A percentile compares a stretch with the other conserved stretches of the same genome.
Conservation (phyloP, 2,113 vertebrate genomes). For the Elephantulus edwardii region DNA sequence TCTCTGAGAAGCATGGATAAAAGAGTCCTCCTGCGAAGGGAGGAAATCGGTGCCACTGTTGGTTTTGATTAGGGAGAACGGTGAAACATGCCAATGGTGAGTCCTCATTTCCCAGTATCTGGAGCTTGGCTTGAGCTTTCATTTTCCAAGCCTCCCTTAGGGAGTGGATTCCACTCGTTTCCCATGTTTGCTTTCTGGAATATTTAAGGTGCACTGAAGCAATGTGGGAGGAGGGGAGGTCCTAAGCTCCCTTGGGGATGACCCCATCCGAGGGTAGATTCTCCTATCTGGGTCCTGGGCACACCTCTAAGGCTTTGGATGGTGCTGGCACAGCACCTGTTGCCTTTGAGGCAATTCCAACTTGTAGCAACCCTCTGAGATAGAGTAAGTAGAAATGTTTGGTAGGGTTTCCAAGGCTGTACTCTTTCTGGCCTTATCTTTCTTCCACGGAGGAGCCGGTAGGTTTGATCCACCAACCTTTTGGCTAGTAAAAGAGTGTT, state of each 20-base stretch:
- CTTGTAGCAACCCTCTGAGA: neutral
- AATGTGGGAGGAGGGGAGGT: neutral
- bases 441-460: neutral
- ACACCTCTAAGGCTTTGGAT: neutral
- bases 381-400: neutral
- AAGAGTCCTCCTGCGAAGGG: neutral
- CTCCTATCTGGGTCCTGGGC: neutral
- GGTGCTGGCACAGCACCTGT: too few relatives aligned
- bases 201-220: neutral
- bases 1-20: too few relatives aligned
- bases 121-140: neutral
- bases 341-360: neutral
- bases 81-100: neutral
- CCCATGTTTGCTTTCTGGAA: slow-evolving; percentile 36
- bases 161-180: neutral
- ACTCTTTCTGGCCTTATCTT: neutral
- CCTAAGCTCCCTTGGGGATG: neutral
- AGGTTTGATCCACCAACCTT: neutral
- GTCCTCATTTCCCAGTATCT: neutral
- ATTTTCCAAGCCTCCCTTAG: neutral
- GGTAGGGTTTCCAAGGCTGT: neutral
- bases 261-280: neutral
- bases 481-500: neutral
- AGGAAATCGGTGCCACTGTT: neutral
- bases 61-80: neutral